phyloP scores from a whole-genome alignment of 30 jellyfish, hydroid and myxozoan genomes.

The Aurelia sp. region DNA sequence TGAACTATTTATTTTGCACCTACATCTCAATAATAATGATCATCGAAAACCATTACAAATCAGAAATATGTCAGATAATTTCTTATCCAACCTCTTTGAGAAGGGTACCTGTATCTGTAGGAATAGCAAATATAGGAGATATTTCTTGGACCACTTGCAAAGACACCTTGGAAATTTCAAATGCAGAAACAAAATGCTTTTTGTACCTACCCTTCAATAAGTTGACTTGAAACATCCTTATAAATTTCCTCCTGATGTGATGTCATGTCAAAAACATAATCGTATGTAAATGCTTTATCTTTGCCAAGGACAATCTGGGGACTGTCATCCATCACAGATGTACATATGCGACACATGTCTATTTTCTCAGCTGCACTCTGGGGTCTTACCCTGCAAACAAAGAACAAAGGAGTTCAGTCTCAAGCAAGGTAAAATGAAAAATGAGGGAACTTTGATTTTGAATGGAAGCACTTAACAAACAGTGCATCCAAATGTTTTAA shows the following conservation, averaged over 20 bases:
- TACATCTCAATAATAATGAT: too few relatives aligned
- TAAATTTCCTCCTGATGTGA: conserved; percentile 67
- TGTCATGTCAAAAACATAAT: conserved; percentile 74
- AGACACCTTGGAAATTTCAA: too few relatives aligned
- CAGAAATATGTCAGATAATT: too few relatives aligned
- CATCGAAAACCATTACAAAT: too few relatives aligned
- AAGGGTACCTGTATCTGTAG: too few relatives aligned
- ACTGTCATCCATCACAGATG: conserved; percentile 79
- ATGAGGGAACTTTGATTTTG: too few relatives aligned
- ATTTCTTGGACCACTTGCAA: too few relatives aligned
- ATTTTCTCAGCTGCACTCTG: conserved; percentile 93
- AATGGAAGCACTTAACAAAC: background rate
- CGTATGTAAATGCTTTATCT: conserved; percentile 87
- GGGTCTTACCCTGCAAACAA: conserved; percentile 85
- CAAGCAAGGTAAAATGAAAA: background rate
- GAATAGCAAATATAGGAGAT: too few relatives aligned
- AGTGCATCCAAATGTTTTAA: background rate
- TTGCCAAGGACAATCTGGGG: conserved; percentile 92
- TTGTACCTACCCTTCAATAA: conserved; percentile 78
- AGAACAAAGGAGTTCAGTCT: background rate
- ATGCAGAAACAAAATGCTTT: too few relatives aligned
- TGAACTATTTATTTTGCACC: too few relatives aligned
- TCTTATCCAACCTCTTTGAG: too few relatives aligned
- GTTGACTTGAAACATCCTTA: conserved; percentile 56
- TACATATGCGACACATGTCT: conserved; percentile 90